A percentile compares a stretch with the other conserved stretches of the same genome.
These are phyloP conservation scores for Linnaemya vulpina DNA, from an alignment of 2,888 invertebrate species.

Conservation along the genomic window DNA sequence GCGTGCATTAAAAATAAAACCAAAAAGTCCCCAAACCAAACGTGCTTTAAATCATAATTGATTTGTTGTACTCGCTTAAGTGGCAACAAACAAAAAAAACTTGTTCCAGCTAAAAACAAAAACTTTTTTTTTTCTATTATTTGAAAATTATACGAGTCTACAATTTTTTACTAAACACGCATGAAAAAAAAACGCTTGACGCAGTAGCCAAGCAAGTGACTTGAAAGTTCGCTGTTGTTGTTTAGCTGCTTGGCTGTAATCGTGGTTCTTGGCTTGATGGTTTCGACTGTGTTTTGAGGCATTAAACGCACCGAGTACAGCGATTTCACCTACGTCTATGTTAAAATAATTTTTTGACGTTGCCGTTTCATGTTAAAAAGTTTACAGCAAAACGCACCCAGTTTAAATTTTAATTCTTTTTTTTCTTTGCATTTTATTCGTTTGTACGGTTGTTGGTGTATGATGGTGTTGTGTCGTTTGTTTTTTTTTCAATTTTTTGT, in stretches of 20 bases:
- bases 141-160: conserved; percentile 5
- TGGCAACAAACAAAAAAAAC: conserved; percentile 36
- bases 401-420: conserved; percentile 57
- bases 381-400: conserved; percentile 68
- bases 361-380: conserved; percentile 55
- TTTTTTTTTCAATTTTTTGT: conserved; percentile 11
- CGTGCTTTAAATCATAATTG: conserved; percentile 72
- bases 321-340: conserved; percentile 70
- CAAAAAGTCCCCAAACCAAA: conserved; percentile 58
- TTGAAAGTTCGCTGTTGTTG: conserved; percentile 32
- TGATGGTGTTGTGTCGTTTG: not conserved
- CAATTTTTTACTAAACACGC: conserved; percentile 38
- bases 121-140: conserved; percentile 18
- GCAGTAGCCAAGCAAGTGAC: conserved; percentile 60
- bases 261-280: conserved; percentile 27
- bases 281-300: conserved; percentile 26
- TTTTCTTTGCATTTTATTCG: not conserved
- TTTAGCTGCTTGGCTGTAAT: conserved; percentile 30
- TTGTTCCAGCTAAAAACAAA: conserved; percentile 55
- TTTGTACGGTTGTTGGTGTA: not conserved
- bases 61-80: conserved; percentile 56
- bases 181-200: conserved; percentile 38
- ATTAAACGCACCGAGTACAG: conserved; percentile 57
- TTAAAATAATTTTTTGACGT: conserved; percentile 57
- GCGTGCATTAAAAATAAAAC: conserved; percentile 18